Evolutionary conservation across 2,797 vertebrate genomes (phyloP), one percentile per base, ranked within the genome.

Genomic region (Helarctos malayanus): DNA sequence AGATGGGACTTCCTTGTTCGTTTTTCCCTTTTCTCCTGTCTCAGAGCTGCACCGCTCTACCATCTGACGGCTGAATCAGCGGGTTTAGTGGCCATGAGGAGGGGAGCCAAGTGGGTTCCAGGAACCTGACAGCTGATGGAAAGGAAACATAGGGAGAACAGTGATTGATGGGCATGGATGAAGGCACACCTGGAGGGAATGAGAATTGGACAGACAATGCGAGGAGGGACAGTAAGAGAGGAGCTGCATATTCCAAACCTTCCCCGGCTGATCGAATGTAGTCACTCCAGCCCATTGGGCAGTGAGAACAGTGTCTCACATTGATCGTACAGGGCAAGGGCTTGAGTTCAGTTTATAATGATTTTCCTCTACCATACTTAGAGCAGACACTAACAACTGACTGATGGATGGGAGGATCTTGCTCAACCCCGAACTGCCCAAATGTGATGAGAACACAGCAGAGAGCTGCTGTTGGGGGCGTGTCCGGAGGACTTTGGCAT

Each of bases 131-230:
- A 35, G 49, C 38, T 14, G 41, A n/a, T 35, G 1, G 57, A 6
- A 86, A 88, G 61, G 23, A 18, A 47, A 25, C 23, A 13, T 6
- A 6, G 14, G 59, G 81, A 25, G 10, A 41, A 32, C 6, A 2
- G 45, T 1, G 29, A 78, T 16, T 49, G 29, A 32, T 8, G 0
- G 1, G 0, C 14, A 2, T 7, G n/a, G n/a, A 32, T 15, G 9
- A 41, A 56, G 21, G 32, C 21, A 5, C 19, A 11, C 12, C 5
- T 15, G 15, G 3, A 38, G 27, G 10, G 23, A 85, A 85, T 8
- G 88, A 12, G 32, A 61, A 3, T 2, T 38, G 73, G 56, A 18
- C 49, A 38, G 76, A 27, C 3, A 63, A 7, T 5, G 8, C 52
- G 18, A 5, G 32, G 35, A 25, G 19, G 27, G 7, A 9, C 27